Evolutionary conservation across 1,140 invertebrate species (phyloP), one percentile per base, ranked within the genome.

Genomic region (Hycleus cichorii): DNA sequence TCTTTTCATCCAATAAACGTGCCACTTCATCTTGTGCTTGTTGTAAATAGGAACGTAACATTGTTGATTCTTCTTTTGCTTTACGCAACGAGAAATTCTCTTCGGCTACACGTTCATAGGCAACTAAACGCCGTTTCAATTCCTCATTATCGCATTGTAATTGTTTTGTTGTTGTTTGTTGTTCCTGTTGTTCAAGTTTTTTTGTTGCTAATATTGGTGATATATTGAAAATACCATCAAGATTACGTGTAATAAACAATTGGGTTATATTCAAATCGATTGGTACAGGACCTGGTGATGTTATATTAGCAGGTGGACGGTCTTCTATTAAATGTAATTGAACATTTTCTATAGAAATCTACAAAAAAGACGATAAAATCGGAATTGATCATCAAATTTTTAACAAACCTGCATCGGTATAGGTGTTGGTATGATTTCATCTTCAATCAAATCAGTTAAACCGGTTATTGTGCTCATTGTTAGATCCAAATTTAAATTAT

Each of bases 381-480:
- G 4, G 45, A 11, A 9, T 47, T 47, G n/a, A 45, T 42, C n/a
- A 43, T 45, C 40, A 49, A 11, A 46, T 39, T 48, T 32, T 38
- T 39, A 10, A 44, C 38, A 10, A 63, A 93, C 85, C 74, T 90
- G 80, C 60, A 93, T 76, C 1, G 91, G 91, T 73, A 94, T 81
- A 1, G 88, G 86, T 58, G 82, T 82, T 1, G 84, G 81, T 32
- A 90, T 78, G 32, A 91, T 81, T 77, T 94, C 91, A 76, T 95
- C 91, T 71, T 94, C 91, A 3, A 88, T 78, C 45, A 95, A 81
- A 71, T 93, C 91, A 0, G 84, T 78, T 0, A 95, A 71, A 5
- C 85, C 88, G 27, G 84, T 82, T 0, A 92, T 78, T 4, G 87
- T 88, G 68, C 88, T 91, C 85, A 91, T 91, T 12, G 85, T 84